Evolutionary conservation across 2,888 invertebrate genomes (phyloP).

Genomic region (Chloroclystis v-ata): DNA sequence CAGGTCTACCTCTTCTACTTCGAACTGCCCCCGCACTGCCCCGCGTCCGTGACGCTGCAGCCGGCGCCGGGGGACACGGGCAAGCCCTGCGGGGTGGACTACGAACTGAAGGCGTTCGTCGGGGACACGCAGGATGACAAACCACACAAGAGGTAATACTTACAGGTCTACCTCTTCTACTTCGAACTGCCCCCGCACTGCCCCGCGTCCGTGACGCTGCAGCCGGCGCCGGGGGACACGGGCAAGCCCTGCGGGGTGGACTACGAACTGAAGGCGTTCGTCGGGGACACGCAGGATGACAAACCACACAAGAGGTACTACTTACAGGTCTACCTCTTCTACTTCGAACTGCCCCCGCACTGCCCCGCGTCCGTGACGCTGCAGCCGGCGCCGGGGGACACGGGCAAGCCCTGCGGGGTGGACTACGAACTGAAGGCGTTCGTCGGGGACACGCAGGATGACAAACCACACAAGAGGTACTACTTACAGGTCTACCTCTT

Average conservation of each 20-base stretch:
- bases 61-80: constrained; percentile 98
- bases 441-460: constrained; percentile 94
- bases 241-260: too few relatives aligned
- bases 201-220: constrained; percentile 98
- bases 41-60: constrained; percentile 98
- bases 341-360: constrained; percentile 60
- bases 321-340: not conserved
- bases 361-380: constrained; percentile 99
- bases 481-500: not conserved
- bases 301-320: constrained; percentile 74
- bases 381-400: constrained; percentile 98
- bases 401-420: too few relatives aligned
- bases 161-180: not conserved
- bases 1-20: constrained; percentile 91
- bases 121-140: constrained; percentile 96
- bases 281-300: constrained; percentile 94
- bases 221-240: constrained; percentile 99
- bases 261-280: too few relatives aligned
- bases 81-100: too few relatives aligned
- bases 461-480: constrained; percentile 79
- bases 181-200: constrained; percentile 80
- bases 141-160: constrained; percentile 92
- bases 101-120: constrained; percentile 98
- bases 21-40: constrained; percentile 97
- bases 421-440: constrained; percentile 98